Conservation (phyloP, 2,888 invertebrate genomes). For the Tipula confusa region DNA sequence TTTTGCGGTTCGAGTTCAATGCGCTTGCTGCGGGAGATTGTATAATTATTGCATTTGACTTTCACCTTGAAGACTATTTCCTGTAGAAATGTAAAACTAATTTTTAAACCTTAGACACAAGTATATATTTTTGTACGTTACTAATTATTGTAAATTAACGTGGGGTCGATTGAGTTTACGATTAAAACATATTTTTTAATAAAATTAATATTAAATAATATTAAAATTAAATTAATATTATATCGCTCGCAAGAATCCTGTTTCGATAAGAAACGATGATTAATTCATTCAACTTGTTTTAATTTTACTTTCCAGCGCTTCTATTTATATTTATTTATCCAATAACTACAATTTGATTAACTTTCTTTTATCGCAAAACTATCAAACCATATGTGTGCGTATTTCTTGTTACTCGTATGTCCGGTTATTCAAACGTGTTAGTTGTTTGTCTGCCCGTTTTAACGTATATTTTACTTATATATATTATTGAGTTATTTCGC, state of each 20-base stretch:
- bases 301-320: slow-evolving; percentile 3
- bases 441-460: background rate
- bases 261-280: background rate
- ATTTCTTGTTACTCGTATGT: background rate
- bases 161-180: too few relatives aligned
- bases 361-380: slow-evolving; percentile 12
- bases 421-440: background rate
- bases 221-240: too few relatives aligned
- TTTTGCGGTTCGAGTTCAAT: background rate
- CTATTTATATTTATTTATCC: background rate
- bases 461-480: background rate
- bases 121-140: too few relatives aligned
- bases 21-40: background rate
- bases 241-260: background rate
- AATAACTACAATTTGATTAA: background rate
- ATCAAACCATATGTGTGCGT: background rate
- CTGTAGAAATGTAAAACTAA: too few relatives aligned
- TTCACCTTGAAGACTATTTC: background rate
- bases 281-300: background rate
- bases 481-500: background rate
- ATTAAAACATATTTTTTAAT: too few relatives aligned
- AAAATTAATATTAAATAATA: too few relatives aligned
- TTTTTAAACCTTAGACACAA: too few relatives aligned
- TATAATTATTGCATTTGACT: background rate
- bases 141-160: too few relatives aligned